phyloP scores from a whole-genome alignment of 2,113 vertebrate species.

The Atractosteus spatula region DNA sequence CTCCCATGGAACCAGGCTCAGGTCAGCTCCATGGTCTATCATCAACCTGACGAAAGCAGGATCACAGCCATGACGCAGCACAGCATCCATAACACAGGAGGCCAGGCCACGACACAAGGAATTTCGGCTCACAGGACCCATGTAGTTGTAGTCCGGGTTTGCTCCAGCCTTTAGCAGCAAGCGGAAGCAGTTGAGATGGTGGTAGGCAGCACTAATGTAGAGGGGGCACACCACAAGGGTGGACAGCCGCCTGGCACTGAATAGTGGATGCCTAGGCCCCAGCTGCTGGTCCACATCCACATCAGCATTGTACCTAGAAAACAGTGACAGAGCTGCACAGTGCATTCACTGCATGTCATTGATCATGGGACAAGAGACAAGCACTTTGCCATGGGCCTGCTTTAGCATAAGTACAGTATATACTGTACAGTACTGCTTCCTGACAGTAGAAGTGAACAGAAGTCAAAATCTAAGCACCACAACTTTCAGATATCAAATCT shows the following conservation, averaged over 20 bases:
- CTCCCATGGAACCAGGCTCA: constrained; percentile 77
- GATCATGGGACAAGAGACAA: no score
- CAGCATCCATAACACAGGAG: constrained; percentile 83
- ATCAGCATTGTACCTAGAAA: constrained; percentile 78
- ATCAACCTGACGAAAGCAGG: constrained; percentile 77
- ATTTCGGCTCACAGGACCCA: constrained; percentile 73
- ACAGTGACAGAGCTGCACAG: neutral
- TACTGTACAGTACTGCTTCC: no score
- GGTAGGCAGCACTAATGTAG: constrained; percentile 91
- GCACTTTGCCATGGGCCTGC: no score
- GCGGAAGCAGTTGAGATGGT: constrained; percentile 84
- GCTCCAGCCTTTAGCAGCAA: constrained; percentile 86
- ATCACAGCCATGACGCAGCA: constrained; percentile 84
- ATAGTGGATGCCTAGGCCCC: constrained; percentile 52
- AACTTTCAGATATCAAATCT: no score
- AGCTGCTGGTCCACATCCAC: constrained; percentile 86
- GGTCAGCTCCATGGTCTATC: constrained; percentile 83
- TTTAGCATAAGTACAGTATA: no score
- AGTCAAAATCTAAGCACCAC: no score
- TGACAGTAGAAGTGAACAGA: no score
- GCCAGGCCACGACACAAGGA: constrained; percentile 78
- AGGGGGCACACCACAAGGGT: constrained; percentile 87
- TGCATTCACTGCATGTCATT: neutral
- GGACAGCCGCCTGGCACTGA: constrained; percentile 76
- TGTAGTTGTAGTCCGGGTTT: constrained; percentile 89